These are phyloP conservation scores for Pelosia muscerda DNA, from an alignment of 2,888 invertebrate species.

Conservation along the genomic window DNA sequence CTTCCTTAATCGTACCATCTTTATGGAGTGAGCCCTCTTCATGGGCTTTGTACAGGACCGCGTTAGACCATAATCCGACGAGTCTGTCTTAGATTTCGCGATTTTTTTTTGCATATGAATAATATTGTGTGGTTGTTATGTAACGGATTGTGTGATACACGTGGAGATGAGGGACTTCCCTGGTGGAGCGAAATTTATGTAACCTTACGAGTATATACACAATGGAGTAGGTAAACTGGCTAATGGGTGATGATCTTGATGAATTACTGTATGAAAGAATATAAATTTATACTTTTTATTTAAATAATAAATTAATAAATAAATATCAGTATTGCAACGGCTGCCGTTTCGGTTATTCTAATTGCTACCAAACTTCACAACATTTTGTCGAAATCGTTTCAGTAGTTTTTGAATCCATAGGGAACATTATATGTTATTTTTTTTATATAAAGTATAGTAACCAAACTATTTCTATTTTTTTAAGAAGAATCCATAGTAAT, in stretches of 20 bases:
- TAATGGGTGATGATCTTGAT: conserved; percentile 6
- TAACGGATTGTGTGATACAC: conserved; percentile 44
- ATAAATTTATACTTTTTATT: neutral
- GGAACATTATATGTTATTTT: too few species aligned
- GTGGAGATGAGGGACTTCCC: conserved; percentile 39
- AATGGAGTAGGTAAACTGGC: conserved; percentile 8
- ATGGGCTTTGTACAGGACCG: conserved; percentile 69
- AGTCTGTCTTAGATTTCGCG: conserved; percentile 64
- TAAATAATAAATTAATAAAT: neutral
- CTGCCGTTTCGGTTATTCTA: neutral
- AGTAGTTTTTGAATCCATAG: neutral
- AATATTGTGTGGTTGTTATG: conserved; percentile 57
- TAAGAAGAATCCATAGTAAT: neutral
- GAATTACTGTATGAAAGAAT: neutral
- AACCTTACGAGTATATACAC: conserved; percentile 10
- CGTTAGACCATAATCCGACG: conserved; percentile 84
- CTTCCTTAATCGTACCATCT: conserved; percentile 81
- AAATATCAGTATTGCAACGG: neutral
- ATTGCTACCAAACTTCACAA: neutral
- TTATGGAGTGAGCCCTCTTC: conserved; percentile 83
- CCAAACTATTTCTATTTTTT: too few species aligned
- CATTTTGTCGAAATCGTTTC: neutral
- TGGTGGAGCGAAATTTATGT: conserved; percentile 15
- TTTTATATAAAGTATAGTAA: too few species aligned
- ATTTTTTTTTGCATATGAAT: conserved; percentile 78